Base-by-base conservation (phyloP, 2,113 vertebrate genomes). In the Catharus minimus region DNA sequence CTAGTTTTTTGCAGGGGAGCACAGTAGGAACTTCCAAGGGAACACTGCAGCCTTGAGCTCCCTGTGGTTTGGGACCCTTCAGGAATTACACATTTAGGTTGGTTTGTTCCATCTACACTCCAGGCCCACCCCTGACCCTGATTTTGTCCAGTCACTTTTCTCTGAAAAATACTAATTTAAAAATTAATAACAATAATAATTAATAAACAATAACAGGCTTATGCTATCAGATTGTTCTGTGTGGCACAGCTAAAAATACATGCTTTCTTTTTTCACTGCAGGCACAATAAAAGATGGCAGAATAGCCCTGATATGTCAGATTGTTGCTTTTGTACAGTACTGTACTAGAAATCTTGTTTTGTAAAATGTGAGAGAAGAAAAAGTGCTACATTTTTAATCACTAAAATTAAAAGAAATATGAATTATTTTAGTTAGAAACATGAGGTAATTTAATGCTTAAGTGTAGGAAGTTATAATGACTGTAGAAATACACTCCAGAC, bases 211-310 rank as follows among this genome's bases (percentile, higher is more conserved):
- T 66, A 90, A 69, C 43, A 80, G 61, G 41, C 66, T 89, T 83
- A 62, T 86, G 85, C 69, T 81, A 76, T 94, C 55, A 71, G 44
- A 84, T 79, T 91, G 71, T 79, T 82, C 69, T 43, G 9, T 46
- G 26, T 44, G 82, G 69, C 80, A 82, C 58, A 81, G 75, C 81
- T 92, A 82, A 92, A 89, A 95, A 95, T 86, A 74, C 28, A 39
- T 49, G 68, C 18, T 64, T 36, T 83, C 58, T 86, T 77, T 90
- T 87, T 66, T 3, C 13, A 13, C 26, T 88, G 62, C 50, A 82
- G 67, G 68, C 88, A 93, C 80, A 90, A 75, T 93, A 61, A 92
- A 91, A 88, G 60, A 79, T 50, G 55, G 65, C 33, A 88, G 64
- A 86, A 71, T 80, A 93, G 56, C 53, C 62, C 28, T 88, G 83